These are phyloP conservation scores for Agonopterix arenella DNA, from an alignment of 2,888 invertebrate species.

Conservation along the genomic window DNA sequence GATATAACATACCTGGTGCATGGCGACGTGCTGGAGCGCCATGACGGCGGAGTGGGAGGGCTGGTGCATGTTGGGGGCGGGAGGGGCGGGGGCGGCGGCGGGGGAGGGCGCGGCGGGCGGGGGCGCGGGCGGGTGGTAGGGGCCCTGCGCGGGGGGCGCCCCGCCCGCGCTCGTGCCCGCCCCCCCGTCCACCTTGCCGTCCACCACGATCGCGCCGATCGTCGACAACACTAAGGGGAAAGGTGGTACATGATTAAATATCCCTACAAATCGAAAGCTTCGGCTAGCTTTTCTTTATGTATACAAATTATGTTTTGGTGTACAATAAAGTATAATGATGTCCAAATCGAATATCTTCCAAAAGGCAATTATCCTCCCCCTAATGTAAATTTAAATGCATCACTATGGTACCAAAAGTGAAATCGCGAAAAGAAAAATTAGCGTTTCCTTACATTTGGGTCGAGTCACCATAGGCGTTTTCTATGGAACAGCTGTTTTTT, in stretches of 20 bases:
- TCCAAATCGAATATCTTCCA: no score
- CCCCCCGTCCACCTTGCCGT: slow-evolving; percentile 84
- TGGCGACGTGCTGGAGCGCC: slow-evolving; percentile 62
- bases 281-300: no score
- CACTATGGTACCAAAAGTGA: no score
- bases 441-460: no score
- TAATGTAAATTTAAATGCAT: no score
- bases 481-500: no score
- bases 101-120: slow-evolving; percentile 44
- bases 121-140: slow-evolving; percentile 40
- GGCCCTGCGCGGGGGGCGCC: slow-evolving; percentile 29
- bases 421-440: no score
- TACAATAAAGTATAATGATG: no score
- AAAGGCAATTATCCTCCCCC: no score
- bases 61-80: slow-evolving; percentile 16
- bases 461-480: no score
- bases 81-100: slow-evolving; percentile 21
- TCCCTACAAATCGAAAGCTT: no score
- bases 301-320: no score
- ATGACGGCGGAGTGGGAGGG: slow-evolving; percentile 43
- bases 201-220: slow-evolving; percentile 89
- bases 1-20: slow-evolving; percentile 55
- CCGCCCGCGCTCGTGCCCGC: slow-evolving; percentile 30
- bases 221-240: slow-evolving; percentile 81
- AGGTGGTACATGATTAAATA: background rate